phyloP scores from a whole-genome alignment of 1,140 invertebrate genomes.

The Zaprionus davidi region DNA sequence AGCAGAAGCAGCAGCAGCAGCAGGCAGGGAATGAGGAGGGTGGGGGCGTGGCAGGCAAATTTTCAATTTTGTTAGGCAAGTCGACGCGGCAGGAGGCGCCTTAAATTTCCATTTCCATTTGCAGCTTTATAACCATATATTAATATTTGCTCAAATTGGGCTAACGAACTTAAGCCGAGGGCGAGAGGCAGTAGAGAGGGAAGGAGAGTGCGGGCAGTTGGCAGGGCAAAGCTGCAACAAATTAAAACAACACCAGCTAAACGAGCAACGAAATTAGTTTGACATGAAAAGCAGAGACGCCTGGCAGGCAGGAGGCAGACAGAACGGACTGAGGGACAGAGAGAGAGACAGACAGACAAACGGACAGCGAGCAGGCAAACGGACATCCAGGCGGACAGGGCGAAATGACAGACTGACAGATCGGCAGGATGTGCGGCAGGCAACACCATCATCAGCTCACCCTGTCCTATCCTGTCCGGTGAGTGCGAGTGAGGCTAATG shows the following conservation, averaged over 20 bases:
- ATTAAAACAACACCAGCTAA: slow-evolving; percentile 78
- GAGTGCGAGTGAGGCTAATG: slow-evolving; percentile 46
- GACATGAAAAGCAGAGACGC: slow-evolving; percentile 70
- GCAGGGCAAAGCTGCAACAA: slow-evolving; percentile 58
- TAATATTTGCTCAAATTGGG: slow-evolving; percentile 79
- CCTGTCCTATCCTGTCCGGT: slow-evolving; percentile 22
- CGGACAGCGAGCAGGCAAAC: no score
- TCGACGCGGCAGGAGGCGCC: slow-evolving; percentile 14
- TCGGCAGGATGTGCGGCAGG: slow-evolving; percentile 34
- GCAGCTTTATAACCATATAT: slow-evolving; percentile 73
- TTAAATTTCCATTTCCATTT: slow-evolving; percentile 35
- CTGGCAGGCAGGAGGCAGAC: slow-evolving; percentile 24
- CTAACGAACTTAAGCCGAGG: slow-evolving; percentile 76
- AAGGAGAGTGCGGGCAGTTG: slow-evolving; percentile 9
- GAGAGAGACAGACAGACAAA: no score
- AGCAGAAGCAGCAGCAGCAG: slow-evolving; percentile 16
- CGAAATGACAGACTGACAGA: slow-evolving; percentile 41
- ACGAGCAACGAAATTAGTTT: slow-evolving; percentile 80
- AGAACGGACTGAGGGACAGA: not conserved
- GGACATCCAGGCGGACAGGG: no score
- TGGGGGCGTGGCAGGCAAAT: slow-evolving; percentile 26
- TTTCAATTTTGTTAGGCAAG: slow-evolving; percentile 70
- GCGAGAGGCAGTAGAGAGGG: slow-evolving; percentile 6
- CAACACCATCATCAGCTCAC: not conserved
- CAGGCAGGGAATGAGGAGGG: not conserved